phyloP scores from a whole-genome alignment of 2,888 invertebrate species.

The Actias luna region DNA sequence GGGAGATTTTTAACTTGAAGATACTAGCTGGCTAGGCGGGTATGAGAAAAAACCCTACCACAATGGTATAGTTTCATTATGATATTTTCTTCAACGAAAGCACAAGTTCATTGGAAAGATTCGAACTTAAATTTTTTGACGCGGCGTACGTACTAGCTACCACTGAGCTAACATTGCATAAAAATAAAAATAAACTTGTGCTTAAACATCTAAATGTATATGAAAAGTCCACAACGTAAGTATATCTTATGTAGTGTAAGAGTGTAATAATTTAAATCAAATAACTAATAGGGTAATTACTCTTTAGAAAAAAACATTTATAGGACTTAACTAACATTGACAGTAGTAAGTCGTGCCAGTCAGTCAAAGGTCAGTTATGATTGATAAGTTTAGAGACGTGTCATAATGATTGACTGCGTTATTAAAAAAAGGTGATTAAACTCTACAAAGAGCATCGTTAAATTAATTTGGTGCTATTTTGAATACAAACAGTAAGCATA shows the following conservation, averaged over 20 bases:
- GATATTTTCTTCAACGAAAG: too few relatives aligned
- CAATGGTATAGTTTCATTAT: too few relatives aligned
- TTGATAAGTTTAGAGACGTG: background rate
- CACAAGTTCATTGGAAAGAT: too few relatives aligned
- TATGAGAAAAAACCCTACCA: too few relatives aligned
- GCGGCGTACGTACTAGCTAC: too few relatives aligned
- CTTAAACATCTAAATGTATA: background rate
- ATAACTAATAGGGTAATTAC: background rate
- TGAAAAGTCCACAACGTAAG: background rate
- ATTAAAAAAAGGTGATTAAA: background rate
- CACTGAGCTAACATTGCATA: too few relatives aligned
- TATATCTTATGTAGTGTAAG: background rate
- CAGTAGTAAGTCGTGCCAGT: slow-evolving; percentile 1
- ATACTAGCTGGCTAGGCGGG: too few relatives aligned
- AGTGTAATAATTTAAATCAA: background rate
- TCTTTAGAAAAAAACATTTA: background rate
- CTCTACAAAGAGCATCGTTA: background rate
- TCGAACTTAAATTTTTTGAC: too few relatives aligned
- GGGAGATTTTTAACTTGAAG: too few relatives aligned
- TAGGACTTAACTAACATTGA: background rate
- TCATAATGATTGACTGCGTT: background rate
- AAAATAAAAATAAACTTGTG: background rate
- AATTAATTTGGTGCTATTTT: too few relatives aligned
- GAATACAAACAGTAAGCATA: too few relatives aligned
- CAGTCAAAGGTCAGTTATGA: background rate